Evolutionary conservation across 2,113 vertebrate species (phyloP), one percentile per base, ranked within the genome.

Genomic region (Sphyrna mokarran): DNA sequence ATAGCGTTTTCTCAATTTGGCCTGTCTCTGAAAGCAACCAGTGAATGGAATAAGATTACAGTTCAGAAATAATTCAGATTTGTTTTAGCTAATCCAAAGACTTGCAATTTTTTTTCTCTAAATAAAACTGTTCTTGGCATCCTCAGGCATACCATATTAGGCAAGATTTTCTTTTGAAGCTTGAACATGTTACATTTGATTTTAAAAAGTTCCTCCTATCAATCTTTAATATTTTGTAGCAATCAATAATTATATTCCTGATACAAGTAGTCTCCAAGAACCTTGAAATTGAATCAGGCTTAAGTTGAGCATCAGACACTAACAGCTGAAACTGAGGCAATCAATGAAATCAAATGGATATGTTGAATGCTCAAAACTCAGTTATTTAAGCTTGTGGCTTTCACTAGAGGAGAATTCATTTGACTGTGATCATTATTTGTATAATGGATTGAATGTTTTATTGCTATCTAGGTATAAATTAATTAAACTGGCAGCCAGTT

Each of bases 391-490:
- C n/a, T 22, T 63, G 13, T 93, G 37, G 33, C 8, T 93, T 66
- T 16, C 58, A 18, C 8, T 20, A 6, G 89, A 66, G 33, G n/a
- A n/a, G 66, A 91, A 91, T 91, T 66, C 0, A 66, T 66, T 66
- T 66, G 61, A n/a, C 61, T 93, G 33, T 93, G 87, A 90, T 61
- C 63, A 93, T 66, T 93, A 93, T 93, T 93, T 93, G 61, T 22
- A 14, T 7, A 37, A 63, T 22, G 8, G 33, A 66, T 40, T 93
- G 68, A 93, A 91, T 13, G 18, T 63, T 63, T 91, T 63, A 61
- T 58, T 43, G 22, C 10, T 61, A 58, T 66, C 1, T 63, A 63
- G 29, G 1, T 40, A 83, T 83, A 80, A 80, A 80, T n/a, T 80
- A 80, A 80, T 80, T 29, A 63, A 61, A 63, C 33, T 76, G 72